Base-by-base conservation (phyloP, 30 jellyfish, hydroid and myxozoan genomes). In the Rhopilema esculentum region DNA sequence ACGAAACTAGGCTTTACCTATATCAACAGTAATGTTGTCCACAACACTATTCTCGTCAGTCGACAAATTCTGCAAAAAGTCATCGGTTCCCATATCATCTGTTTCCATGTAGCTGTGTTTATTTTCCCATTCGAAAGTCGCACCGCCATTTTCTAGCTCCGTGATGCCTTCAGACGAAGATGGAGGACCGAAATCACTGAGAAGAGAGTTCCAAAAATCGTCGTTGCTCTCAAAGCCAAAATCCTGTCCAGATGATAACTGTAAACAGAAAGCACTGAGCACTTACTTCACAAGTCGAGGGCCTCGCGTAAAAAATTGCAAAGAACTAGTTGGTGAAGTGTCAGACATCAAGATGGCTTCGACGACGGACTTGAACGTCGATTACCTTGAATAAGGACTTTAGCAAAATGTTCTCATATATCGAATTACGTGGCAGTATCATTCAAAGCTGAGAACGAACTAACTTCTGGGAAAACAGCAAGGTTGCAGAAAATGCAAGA, bases 1-100 rank as follows among this genome's bases (percentile, higher is more conserved):
- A 1, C 28, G 40, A 70, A 28, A 1, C 12, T 19, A 12, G 33
- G 25, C n/a, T 32, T 8, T 63, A 88, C 97, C 97, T 66, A 88
- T 77, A 81, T 88, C 97, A 32, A 88, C 97, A 27, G 97, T 88
- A 8, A 88, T 88, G 31, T 88, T 88, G 79, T 88, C 97, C 24
- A 88, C 92, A 71, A 80, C 91, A 53, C 75, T 84, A 52, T 72
- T 88, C 61, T 88, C 96, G 52, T 77, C 87, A 25, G 73, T 31
- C 0, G 96, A 71, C 52, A 87, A 49, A 68, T 26, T 80, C 12
- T 87, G 80, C 15, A 87, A 68, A 25, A 87, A 30, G 69, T 76
- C 89, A 27, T 86, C 89, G 48, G 95, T 86, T 29, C 67, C 88
- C 84, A 86, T 80, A 15, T 27, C 25, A 19, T 48, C 89, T 26